Conservation (phyloP, 2,888 invertebrate species). For the Eremobia ochroleuca region DNA sequence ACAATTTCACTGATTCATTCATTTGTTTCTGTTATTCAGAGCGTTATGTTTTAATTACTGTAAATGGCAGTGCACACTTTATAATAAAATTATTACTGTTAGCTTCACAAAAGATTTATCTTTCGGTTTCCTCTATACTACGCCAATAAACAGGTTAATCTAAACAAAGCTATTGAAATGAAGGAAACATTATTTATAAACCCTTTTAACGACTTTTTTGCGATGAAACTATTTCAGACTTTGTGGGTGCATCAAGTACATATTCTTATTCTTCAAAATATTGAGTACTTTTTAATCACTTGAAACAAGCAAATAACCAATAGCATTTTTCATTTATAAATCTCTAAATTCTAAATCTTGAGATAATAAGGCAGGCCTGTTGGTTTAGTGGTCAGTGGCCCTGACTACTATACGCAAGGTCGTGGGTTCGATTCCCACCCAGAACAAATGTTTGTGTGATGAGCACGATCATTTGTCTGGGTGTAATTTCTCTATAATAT, state of each 20-base stretch:
- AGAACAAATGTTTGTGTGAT: no score
- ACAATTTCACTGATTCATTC: conserved; percentile 42
- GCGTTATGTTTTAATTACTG: conserved; percentile 24
- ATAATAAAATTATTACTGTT: conserved; percentile 6
- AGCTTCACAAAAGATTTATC: conserved; percentile 7
- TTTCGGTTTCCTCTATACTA: background rate
- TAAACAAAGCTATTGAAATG: background rate
- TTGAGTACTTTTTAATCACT: background rate
- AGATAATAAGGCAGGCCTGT: background rate
- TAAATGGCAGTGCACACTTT: background rate
- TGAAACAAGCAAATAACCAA: background rate
- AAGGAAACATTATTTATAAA: background rate
- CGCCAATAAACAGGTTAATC: background rate
- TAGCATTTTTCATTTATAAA: background rate
- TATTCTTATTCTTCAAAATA: background rate
- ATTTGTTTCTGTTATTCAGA: conserved; percentile 36
- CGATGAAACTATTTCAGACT: background rate
- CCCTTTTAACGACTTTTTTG: background rate
- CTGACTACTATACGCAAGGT: no score
- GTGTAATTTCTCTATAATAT: no score
- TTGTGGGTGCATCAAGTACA: background rate
- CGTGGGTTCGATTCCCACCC: no score
- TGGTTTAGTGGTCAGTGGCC: no score
- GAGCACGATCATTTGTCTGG: no score
- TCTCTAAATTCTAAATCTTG: background rate